phyloP scores from a whole-genome alignment of 2,888 invertebrate genomes.

The Leucophenga montana region DNA sequence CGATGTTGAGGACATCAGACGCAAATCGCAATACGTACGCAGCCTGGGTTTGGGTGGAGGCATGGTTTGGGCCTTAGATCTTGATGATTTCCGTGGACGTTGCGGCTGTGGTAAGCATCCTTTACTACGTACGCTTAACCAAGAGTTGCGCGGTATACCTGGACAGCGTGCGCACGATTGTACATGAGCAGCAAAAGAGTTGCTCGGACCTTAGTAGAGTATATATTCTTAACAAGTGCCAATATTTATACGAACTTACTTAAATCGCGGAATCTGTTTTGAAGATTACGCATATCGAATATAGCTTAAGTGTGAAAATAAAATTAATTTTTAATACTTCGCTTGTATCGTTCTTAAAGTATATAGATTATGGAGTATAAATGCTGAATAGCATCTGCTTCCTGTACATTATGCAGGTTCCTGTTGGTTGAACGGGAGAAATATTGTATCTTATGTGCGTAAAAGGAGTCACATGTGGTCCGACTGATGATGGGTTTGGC shows the following conservation, averaged over 20 bases:
- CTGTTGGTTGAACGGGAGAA: too few species aligned
- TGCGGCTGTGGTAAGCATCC: conserved; percentile 83
- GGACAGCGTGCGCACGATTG: conserved; percentile 73
- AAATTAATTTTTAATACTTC: conserved; percentile 13
- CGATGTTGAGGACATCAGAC: conserved; percentile 78
- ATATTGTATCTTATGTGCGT: too few species aligned
- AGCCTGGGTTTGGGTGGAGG: conserved; percentile 80
- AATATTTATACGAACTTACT: conserved; percentile 39
- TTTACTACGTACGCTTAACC: conserved; percentile 78
- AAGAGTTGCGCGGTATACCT: conserved; percentile 74
- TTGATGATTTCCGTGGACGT: conserved; percentile 82
- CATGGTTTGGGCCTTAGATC: conserved; percentile 85
- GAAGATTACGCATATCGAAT: conserved; percentile 53
- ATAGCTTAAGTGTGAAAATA: conserved; percentile 21
- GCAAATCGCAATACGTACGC: conserved; percentile 78
- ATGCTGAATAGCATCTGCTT: too few species aligned
- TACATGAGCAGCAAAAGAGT: conserved; percentile 66
- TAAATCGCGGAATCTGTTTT: conserved; percentile 59
- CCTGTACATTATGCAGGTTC: too few species aligned
- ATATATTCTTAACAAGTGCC: conserved; percentile 37
- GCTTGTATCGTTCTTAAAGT: too few species aligned
- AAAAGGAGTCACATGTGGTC: too few species aligned
- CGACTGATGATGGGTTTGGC: too few species aligned
- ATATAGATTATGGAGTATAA: too few species aligned
- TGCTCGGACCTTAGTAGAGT: not conserved